phyloP scores from a whole-genome alignment of 2,113 vertebrate genomes.

The Phaethornis superciliosus region DNA sequence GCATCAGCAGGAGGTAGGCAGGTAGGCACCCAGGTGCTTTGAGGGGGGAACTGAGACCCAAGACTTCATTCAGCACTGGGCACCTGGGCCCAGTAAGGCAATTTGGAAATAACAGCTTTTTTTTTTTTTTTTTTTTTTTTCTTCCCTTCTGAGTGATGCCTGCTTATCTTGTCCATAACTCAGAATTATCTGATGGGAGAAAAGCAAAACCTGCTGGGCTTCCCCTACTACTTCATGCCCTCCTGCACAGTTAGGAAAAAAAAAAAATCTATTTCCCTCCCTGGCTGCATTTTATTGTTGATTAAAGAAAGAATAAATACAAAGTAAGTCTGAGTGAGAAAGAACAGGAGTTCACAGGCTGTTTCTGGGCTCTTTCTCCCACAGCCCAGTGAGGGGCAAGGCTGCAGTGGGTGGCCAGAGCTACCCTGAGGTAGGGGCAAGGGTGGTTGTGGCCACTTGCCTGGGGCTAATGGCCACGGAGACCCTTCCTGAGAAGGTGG shows the following conservation, averaged over 20 bases:
- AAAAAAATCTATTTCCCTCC: not conserved
- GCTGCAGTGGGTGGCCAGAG: not conserved
- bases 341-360: not conserved
- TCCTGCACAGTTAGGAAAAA: not conserved
- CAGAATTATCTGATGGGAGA: not conserved
- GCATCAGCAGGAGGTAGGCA: not conserved
- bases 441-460: not conserved
- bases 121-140: too few species aligned
- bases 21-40: not conserved
- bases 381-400: not conserved
- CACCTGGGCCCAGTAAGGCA: not conserved
- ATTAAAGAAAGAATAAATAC: not conserved
- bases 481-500: not conserved
- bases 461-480: not conserved
- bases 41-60: not conserved
- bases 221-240: not conserved
- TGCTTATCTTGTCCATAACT: not conserved
- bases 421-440: not conserved
- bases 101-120: not conserved
- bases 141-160: not conserved
- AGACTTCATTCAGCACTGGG: accelerated
- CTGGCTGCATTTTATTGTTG: not conserved
- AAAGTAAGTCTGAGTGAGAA: not conserved
- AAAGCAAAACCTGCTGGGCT: not conserved
- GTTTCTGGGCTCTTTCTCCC: not conserved